Conservation (phyloP, 1,140 invertebrate species). For the Drosophila teissieri region DNA sequence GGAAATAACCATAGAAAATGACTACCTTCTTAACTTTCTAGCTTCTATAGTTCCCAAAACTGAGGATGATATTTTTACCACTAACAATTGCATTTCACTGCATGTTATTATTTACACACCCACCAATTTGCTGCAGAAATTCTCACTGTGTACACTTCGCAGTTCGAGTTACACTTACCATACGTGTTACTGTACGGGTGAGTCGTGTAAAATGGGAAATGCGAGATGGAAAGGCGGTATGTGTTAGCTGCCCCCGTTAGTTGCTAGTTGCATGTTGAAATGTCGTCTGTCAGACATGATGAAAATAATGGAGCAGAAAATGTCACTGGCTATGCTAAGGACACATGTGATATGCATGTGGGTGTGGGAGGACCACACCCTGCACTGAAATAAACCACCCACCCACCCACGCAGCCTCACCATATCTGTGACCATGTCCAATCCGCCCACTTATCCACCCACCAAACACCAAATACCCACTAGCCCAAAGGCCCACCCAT, state of each 20-base stretch:
- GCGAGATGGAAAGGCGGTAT: constrained; percentile 5
- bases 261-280: constrained; percentile 78
- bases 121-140: too few relatives aligned
- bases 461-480: background rate
- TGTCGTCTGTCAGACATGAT: constrained; percentile 82
- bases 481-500: background rate
- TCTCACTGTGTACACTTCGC: constrained; percentile 9
- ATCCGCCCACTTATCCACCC: background rate
- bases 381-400: background rate
- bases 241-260: constrained; percentile 51
- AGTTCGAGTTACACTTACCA: constrained; percentile 54
- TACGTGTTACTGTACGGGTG: constrained; percentile 42
- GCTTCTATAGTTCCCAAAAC: too few relatives aligned
- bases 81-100: too few relatives aligned
- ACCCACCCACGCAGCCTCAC: constrained; percentile 18
- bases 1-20: too few relatives aligned
- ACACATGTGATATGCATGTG: constrained; percentile 41
- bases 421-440: constrained; percentile 30
- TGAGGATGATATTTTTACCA: too few relatives aligned
- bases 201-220: constrained; percentile 24
- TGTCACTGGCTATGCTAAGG: constrained; percentile 75
- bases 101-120: too few relatives aligned
- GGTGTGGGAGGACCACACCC: constrained; percentile 17
- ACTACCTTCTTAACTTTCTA: too few relatives aligned
- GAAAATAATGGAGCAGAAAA: constrained; percentile 83